Base-by-base conservation (phyloP, 2,888 invertebrate species). In the Tetranychus piercei region DNA sequence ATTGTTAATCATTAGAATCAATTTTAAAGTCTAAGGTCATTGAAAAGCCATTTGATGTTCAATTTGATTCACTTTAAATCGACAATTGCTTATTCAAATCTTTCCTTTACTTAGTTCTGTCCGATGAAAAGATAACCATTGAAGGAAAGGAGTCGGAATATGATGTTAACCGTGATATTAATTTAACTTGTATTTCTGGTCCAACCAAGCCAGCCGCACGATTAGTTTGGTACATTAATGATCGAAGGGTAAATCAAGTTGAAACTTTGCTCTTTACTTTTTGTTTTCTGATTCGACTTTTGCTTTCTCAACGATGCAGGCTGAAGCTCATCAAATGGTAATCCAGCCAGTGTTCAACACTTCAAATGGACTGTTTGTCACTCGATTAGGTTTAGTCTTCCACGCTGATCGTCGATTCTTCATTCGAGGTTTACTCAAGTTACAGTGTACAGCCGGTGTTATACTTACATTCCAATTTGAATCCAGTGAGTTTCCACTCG, bases 191-290 rank as follows among this genome's bases (percentile, higher is more conserved):
- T 67, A 72, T 72, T n/a, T 77, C 75, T 5, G 75, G 74, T 6
- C 44, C 75, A 65, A 67, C 76, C 22, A 73, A 75, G 43, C 77
- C 77, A 69, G 71, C 71, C 22, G 65, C 75, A 15, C 66, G 64
- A 71, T 65, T 77, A 15, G 8, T 73, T 44, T 77, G 77, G 77
- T 72, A 72, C 69, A 73, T 77, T 18, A 77, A 77, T 73, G 75
- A 75, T n/a, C 20, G 44, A 69, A 65, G 23, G 75, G 76, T 77
- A 72, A 72, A 70, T 65, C 11, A 23, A 7, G 11, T 15, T 55
- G 15, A 55, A 55, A 9, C 1, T 15, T 55, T n/a, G n/a, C n/a
- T n/a, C n/a, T 55, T 15, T 15, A 5, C 0, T 3, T 55, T 15
- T 55, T 55, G 0, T 0, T 15, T 9, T 15, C 15, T 55, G 5